Evolutionary conservation across 2,888 invertebrate species (phyloP), one percentile per base, ranked within the genome.

Genomic region (Tipula confusa): DNA sequence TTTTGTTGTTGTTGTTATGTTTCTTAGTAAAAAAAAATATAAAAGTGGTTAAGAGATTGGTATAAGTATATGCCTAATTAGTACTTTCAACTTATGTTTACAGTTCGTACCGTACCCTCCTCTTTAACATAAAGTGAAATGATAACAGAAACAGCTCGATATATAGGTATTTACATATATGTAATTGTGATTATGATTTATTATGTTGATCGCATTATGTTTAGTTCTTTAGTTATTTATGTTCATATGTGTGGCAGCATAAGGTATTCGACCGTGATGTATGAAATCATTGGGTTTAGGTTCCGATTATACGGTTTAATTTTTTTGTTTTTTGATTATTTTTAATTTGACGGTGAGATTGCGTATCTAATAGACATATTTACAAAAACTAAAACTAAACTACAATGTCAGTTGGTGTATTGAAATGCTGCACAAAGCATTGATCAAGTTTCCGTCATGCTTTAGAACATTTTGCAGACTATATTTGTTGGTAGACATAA

Each of bases 181-280:
- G n/a, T n/a, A 64, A 64, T 64, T 64, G n/a, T n/a, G 64, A 64
- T 64, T 64, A 64, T 24, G 64, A 64, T 64, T 64, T 64, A 64
- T 64, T 64, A 24, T 24, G 24, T 9, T 24, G 64, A 9, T 9
- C 64, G 9, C 24, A 24, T 18, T 24, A 64, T 24, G 24, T 64
- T 64, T n/a, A n/a, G n/a, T n/a, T n/a, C n/a, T n/a, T n/a, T n/a
- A n/a, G n/a, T n/a, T n/a, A n/a, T n/a, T n/a, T n/a, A n/a, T 18
- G n/a, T 43, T 0, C 15, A n/a, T 2, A 43, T n/a, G n/a, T n/a
- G 43, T 43, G 15, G 9, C 36, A 43, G 9, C 36, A 36, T 36
- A 36, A 5, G 9, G 9, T 15, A 64, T 24, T 64, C 7, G 24
- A 64, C 64, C 64, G 9, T 64, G 64, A 64, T 64, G 64, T 24